Percentiles rank a stretch among this genome's conserved stretches.
These are phyloP conservation scores for Leptodactylus fuscus DNA, from an alignment of 2,113 vertebrate genomes.

Conservation along the genomic window DNA sequence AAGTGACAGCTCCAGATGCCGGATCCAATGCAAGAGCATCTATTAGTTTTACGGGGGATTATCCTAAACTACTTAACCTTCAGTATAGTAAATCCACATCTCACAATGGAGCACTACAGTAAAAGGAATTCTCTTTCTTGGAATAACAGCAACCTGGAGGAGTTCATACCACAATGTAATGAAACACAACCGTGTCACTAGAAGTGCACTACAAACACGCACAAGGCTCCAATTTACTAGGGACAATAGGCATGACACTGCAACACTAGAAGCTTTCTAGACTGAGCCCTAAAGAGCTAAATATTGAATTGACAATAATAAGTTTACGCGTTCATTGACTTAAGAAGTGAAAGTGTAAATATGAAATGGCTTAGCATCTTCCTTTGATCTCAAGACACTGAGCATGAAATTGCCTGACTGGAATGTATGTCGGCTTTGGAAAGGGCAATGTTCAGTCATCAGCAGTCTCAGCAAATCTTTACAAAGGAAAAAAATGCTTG, in stretches of 20 bases:
- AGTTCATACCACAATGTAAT: not conserved
- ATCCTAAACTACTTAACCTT: conserved; percentile 86
- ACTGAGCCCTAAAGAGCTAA: not conserved
- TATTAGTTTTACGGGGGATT: conserved; percentile 83
- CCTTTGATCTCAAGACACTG: conserved; percentile 40
- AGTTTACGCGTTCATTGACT: not conserved
- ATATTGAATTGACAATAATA: conserved; percentile 13
- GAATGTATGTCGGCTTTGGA: conserved; percentile 7
- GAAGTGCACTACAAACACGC: conserved; percentile 8
- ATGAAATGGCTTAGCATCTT: not conserved
- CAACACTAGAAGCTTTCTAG: too few species aligned
- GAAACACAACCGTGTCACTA: not conserved
- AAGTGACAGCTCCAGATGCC: conserved; percentile 85
- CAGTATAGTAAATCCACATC: conserved; percentile 72
- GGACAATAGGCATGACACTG: not conserved
- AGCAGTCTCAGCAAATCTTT: not conserved
- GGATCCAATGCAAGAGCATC: conserved; percentile 76
- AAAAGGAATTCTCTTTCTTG: conserved; percentile 21
- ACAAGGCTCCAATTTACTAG: not conserved
- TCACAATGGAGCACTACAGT: conserved; percentile 57
- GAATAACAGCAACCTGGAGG: conserved; percentile 14
- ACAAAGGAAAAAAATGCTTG: not conserved
- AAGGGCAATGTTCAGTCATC: not conserved
- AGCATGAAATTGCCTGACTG: conserved; percentile 34
- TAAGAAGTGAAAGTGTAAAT: not conserved